Conservation (phyloP, 2,113 vertebrate species). For the Bothrops jararaca region DNA sequence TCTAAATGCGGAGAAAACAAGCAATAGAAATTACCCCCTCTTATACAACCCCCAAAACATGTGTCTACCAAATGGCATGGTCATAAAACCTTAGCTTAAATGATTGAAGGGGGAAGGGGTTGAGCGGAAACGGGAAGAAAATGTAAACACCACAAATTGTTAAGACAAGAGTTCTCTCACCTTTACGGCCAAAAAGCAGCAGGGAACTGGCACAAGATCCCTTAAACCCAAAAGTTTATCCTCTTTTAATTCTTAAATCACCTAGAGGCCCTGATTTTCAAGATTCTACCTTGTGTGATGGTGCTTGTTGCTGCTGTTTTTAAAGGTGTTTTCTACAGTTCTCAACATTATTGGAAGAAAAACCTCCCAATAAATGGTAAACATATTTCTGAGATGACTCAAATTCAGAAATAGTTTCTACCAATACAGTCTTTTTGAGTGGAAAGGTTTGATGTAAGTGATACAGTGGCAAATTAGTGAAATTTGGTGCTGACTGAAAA, state of each 20-base stretch:
- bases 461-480: neutral
- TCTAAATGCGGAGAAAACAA: neutral
- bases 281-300: neutral
- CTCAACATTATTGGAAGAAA: neutral
- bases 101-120: neutral
- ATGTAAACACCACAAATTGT: neutral
- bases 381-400: neutral
- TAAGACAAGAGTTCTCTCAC: neutral
- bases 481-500: neutral
- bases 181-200: neutral
- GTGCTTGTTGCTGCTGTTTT: neutral
- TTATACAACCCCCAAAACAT: slow-evolving; percentile 38
- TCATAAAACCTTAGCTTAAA: neutral
- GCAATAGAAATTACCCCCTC: slow-evolving; percentile 15
- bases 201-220: neutral
- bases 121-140: neutral
- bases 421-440: neutral
- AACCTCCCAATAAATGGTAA: neutral
- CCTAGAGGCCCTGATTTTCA: neutral
- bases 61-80: slow-evolving; percentile 64
- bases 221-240: neutral
- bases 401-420: neutral
- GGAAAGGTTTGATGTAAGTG: neutral
- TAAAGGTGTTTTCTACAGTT: neutral
- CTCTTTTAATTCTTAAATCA: neutral